Evolutionary conservation across 2,113 vertebrate genomes (phyloP).

Genomic region (Platycercus adscitus): DNA sequence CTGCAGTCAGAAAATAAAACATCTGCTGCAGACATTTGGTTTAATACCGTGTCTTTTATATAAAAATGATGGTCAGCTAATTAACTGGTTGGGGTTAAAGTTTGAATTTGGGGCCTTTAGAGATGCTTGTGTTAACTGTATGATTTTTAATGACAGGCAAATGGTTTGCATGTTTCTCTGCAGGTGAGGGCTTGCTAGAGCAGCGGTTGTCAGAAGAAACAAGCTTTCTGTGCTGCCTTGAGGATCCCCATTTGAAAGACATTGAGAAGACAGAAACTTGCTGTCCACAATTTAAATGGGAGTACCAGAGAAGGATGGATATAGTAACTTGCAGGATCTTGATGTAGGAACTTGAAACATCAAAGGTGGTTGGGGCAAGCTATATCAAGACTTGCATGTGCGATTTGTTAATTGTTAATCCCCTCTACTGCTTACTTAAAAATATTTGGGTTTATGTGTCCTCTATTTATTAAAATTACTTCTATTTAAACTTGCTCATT

Average conservation of each 20-base stretch:
- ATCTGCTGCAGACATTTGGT: not conserved
- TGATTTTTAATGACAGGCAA: not conserved
- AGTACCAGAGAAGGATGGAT: not conserved
- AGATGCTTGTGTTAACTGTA: not conserved
- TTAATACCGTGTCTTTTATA: not conserved
- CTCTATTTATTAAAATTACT: not conserved
- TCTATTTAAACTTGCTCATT: not conserved
- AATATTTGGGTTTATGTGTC: not conserved
- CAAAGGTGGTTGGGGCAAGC: not conserved
- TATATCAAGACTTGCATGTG: rapidly evolving
- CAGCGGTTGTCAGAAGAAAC: not conserved
- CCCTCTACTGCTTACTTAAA: not conserved
- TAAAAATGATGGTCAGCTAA: not conserved
- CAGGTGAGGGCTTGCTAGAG: not conserved
- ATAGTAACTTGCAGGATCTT: not conserved
- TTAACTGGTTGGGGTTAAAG: not conserved
- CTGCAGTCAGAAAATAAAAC: not conserved
- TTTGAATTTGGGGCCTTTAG: not conserved
- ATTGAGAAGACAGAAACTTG: not conserved
- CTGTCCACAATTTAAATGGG: rapidly evolving
- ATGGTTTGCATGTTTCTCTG: not conserved
- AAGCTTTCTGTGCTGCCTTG: not conserved
- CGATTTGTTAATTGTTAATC: not conserved
- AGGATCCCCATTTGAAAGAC: not conserved
- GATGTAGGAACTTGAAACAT: not conserved